These are phyloP conservation scores for Zygaena filipendulae DNA, from an alignment of 2,888 invertebrate genomes.

Conservation along the genomic window DNA sequence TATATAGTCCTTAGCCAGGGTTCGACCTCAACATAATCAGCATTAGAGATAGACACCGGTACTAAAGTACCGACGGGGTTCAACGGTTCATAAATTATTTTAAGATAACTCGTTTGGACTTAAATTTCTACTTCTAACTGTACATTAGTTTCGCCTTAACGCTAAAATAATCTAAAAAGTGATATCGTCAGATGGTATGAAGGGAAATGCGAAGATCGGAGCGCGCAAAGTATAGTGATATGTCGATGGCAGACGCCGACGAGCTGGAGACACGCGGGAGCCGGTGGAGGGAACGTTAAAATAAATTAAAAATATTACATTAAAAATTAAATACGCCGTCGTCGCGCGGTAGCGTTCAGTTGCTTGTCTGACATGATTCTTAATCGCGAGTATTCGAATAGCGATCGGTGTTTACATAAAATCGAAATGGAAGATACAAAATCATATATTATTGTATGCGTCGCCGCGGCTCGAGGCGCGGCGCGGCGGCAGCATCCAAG, in stretches of 20 bases:
- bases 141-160: slow-evolving; percentile 71
- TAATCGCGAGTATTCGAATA: slow-evolving; percentile 38
- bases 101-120: slow-evolving; percentile 63
- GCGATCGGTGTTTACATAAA: slow-evolving; percentile 33
- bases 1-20: slow-evolving; percentile 51
- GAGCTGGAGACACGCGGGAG: slow-evolving; percentile 44
- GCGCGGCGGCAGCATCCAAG: slow-evolving; percentile 58
- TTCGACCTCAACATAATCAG: slow-evolving; percentile 43
- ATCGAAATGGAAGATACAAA: slow-evolving; percentile 35
- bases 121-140: slow-evolving; percentile 70
- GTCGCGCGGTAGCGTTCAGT: slow-evolving; percentile 54
- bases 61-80: slow-evolving; percentile 57
- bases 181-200: slow-evolving; percentile 58
- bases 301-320: slow-evolving; percentile 50
- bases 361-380: slow-evolving; percentile 51
- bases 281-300: no score
- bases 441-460: slow-evolving; percentile 37
- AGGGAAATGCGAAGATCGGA: slow-evolving; percentile 40
- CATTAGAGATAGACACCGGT: slow-evolving; percentile 36
- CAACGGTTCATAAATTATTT: slow-evolving; percentile 57
- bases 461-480: slow-evolving; percentile 41
- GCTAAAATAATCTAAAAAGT: slow-evolving; percentile 67
- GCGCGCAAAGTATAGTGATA: slow-evolving; percentile 58
- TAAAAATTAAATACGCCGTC: slow-evolving; percentile 39
- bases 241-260: slow-evolving; percentile 45